Conservation (phyloP, 2,888 invertebrate species). For the Therioaphis trifolii region DNA sequence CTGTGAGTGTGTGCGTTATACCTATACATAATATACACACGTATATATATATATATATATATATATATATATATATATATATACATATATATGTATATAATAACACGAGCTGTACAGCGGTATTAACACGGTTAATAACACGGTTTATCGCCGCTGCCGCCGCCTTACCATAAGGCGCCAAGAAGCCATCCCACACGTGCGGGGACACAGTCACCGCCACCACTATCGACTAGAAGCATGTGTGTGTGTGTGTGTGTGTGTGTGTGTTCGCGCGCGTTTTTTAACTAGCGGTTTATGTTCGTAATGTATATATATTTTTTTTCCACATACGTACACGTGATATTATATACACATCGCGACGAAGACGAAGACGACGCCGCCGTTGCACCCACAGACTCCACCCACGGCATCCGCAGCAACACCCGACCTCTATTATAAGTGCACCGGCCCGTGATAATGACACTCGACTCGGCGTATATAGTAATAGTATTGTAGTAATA, state of each 20-base stretch:
- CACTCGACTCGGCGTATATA: neutral
- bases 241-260: slow-evolving; percentile 15
- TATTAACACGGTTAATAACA: slow-evolving; percentile 56
- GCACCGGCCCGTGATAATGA: slow-evolving; percentile 50
- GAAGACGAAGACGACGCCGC: slow-evolving; percentile 8
- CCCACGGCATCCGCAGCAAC: slow-evolving; percentile 57
- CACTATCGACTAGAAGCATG: too few species aligned
- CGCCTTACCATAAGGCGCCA: slow-evolving; percentile 54
- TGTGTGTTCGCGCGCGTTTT: slow-evolving; percentile 20
- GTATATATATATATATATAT: neutral
- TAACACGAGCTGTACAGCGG: neutral
- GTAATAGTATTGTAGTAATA: neutral
- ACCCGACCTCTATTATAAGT: slow-evolving; percentile 40
- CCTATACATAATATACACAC: neutral
- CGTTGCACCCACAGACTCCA: slow-evolving; percentile 55
- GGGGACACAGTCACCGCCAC: neutral
- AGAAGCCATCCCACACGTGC: slow-evolving; percentile 56
- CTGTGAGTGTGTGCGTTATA: neutral
- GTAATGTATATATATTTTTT: too few species aligned
- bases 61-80: neutral
- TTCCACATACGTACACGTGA: neutral
- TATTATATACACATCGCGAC: neutral
- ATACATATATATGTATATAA: neutral
- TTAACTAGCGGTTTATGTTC: neutral
- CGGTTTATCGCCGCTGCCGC: slow-evolving; percentile 51